These are phyloP conservation scores for Malurus alboscapulatus DNA, from an alignment of 2,113 vertebrate genomes.

Conservation along the genomic window DNA sequence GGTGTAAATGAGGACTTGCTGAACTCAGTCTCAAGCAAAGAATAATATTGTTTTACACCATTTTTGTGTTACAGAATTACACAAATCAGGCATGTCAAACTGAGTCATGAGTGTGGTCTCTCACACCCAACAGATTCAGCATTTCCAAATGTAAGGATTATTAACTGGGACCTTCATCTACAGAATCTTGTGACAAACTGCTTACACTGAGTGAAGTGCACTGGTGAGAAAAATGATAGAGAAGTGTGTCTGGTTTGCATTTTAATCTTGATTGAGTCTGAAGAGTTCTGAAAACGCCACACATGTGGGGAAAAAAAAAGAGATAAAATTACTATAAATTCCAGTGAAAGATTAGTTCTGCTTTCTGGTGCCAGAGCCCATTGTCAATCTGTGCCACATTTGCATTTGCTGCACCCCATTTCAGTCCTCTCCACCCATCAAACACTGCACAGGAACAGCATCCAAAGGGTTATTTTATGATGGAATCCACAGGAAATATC, in stretches of 20 bases:
- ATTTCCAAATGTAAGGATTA: neutral
- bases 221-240: neutral
- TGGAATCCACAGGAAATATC: neutral
- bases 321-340: neutral
- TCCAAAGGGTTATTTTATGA: neutral
- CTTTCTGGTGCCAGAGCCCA: neutral
- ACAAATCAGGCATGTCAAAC: neutral
- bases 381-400: neutral
- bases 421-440: neutral
- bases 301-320: neutral
- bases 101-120: fast-evolving
- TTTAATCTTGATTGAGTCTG: neutral
- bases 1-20: neutral
- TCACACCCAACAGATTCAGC: neutral
- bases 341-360: neutral
- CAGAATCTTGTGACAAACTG: neutral
- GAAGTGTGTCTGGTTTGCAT: neutral
- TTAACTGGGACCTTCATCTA: neutral
- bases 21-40: neutral
- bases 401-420: neutral
- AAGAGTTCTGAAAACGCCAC: neutral
- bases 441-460: neutral
- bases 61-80: neutral
- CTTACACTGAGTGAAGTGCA: neutral
- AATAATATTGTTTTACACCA: fast-evolving